Conservation (phyloP, 1,140 invertebrate species). For the Drosophila guanche region DNA sequence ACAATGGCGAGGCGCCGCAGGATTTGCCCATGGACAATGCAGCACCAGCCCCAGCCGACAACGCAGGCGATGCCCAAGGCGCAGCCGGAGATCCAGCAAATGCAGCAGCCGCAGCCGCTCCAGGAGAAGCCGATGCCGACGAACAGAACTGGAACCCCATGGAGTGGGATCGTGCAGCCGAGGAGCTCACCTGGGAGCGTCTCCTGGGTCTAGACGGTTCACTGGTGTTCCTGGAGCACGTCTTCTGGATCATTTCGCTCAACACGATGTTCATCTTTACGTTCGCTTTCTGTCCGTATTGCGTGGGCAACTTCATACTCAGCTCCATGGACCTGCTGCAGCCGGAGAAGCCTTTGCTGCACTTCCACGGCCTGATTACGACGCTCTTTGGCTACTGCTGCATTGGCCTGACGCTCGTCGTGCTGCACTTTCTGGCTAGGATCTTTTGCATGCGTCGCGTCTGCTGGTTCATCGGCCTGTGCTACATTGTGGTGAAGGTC, state of each 20-base stretch:
- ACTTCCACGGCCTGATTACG: slow-evolving; percentile 96
- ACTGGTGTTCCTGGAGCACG: slow-evolving; percentile 98
- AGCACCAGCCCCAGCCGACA: slow-evolving; percentile 60
- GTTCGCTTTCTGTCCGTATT: slow-evolving; percentile 97
- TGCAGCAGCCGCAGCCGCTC: slow-evolving; percentile 41
- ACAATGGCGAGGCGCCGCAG: slow-evolving; percentile 55
- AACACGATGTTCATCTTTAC: slow-evolving; percentile 98
- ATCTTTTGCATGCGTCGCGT: slow-evolving; percentile 91
- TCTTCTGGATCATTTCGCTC: slow-evolving; percentile 99
- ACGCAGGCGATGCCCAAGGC: slow-evolving; percentile 47
- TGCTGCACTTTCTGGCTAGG: slow-evolving; percentile 91
- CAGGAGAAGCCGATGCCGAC: slow-evolving; percentile 84
- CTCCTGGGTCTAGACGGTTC: slow-evolving; percentile 98
- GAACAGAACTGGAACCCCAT: slow-evolving; percentile 99
- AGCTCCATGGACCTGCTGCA: slow-evolving; percentile 90
- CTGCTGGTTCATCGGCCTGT: slow-evolving; percentile 94
- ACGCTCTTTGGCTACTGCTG: slow-evolving; percentile 97
- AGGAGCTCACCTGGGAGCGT: slow-evolving; percentile 99
- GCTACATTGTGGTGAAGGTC: slow-evolving; percentile 99
- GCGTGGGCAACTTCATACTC: slow-evolving; percentile 95
- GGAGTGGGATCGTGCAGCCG: slow-evolving; percentile 98
- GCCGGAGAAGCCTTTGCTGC: slow-evolving; percentile 88
- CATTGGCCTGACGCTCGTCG: slow-evolving; percentile 92
- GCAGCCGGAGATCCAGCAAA: slow-evolving; percentile 13
- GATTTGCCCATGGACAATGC: slow-evolving; percentile 68